Evolutionary conservation across 2,113 vertebrate species (phyloP).

Genomic region (Silurus asotus): DNA sequence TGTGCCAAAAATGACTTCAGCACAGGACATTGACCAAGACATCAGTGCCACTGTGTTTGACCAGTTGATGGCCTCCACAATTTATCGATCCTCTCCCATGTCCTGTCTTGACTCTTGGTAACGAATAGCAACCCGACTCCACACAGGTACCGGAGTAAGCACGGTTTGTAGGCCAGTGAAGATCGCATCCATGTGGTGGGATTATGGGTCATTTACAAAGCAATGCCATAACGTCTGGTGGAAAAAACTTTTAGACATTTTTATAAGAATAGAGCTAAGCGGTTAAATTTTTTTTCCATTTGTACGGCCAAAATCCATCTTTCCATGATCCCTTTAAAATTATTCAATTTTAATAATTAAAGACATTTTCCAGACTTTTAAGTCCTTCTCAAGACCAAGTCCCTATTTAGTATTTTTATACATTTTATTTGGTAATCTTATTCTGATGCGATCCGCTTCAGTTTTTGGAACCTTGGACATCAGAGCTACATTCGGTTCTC

Average conservation of each 20-base stretch:
- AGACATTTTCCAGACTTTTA: background rate
- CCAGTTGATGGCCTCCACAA: background rate
- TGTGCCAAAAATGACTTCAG: background rate
- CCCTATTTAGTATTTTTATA: background rate
- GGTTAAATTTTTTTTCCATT: background rate
- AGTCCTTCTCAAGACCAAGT: background rate
- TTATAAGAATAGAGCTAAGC: background rate
- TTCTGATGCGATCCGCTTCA: background rate
- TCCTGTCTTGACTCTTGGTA: background rate
- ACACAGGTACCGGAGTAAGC: background rate
- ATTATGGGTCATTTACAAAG: background rate
- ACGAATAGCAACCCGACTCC: background rate
- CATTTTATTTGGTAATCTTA: background rate
- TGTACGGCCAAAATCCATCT: background rate
- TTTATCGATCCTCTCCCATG: background rate
- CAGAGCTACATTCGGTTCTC: background rate
- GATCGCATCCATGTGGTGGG: background rate
- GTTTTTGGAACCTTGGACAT: background rate
- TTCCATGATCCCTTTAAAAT: conserved; percentile 4
- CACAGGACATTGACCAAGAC: background rate
- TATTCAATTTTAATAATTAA: background rate
- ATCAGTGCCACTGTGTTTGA: background rate
- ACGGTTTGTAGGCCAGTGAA: background rate
- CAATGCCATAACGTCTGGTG: background rate
- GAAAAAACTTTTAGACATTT: conserved; percentile 2